Percentiles rank a stretch among this genome's conserved stretches.
Evolutionary conservation across 2,888 invertebrate species (phyloP).

Genomic region (Macrophya annulata): DNA sequence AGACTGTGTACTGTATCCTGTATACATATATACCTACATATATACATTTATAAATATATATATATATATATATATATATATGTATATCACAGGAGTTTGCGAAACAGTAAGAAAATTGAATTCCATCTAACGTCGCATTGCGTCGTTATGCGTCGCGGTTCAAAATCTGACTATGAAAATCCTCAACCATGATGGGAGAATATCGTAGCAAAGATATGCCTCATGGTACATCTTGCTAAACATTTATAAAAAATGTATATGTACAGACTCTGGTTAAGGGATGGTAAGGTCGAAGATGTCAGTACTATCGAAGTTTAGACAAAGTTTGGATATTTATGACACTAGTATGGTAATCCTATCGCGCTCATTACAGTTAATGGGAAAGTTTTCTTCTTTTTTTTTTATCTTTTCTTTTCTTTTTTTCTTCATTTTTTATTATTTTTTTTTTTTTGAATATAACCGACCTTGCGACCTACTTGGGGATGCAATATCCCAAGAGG

Average conservation of each 20-base stretch:
- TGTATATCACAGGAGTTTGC: neutral
- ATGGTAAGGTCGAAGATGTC: neutral
- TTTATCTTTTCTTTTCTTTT: neutral
- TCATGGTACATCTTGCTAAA: neutral
- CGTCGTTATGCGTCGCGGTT: neutral
- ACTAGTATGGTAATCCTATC: slow-evolving; percentile 45
- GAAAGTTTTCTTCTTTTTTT: slow-evolving; percentile 38
- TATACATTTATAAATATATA: no score
- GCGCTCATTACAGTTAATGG: slow-evolving; percentile 53
- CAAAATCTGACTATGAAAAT: neutral
- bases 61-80: no score
- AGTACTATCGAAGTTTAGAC: slow-evolving; percentile 3
- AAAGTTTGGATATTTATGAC: slow-evolving; percentile 33
- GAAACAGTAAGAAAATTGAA: slow-evolving; percentile 34
- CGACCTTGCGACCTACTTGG: slow-evolving; percentile 53
- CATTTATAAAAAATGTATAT: slow-evolving; percentile 1
- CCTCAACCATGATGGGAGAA: neutral
- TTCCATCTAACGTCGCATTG: slow-evolving; percentile 40
- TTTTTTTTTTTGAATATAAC: slow-evolving; percentile 51
- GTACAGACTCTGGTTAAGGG: neutral
- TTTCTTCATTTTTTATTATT: no score
- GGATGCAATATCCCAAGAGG: slow-evolving; percentile 56
- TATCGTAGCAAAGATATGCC: neutral
- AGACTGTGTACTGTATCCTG: slow-evolving; percentile 26
- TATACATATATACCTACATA: no score